phyloP scores from a whole-genome alignment of 2,113 vertebrate genomes.

The Bos taurus region DNA sequence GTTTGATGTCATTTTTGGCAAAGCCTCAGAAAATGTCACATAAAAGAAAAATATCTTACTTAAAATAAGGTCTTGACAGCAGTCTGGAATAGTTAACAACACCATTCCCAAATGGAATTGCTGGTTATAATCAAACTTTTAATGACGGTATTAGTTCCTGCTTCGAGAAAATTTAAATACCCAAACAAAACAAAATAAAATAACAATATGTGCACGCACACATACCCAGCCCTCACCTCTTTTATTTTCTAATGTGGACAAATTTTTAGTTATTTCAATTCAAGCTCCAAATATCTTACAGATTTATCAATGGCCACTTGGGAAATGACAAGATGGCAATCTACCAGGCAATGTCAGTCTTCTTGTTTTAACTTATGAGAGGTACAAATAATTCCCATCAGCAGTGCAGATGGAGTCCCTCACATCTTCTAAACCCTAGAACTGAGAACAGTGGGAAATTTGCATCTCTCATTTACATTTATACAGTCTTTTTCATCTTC shows the following conservation, averaged over 20 bases:
- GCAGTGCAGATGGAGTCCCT: not conserved
- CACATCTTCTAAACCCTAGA: not conserved
- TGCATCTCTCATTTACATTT: not conserved
- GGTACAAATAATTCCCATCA: not conserved
- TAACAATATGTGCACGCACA: not conserved
- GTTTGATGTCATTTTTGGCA: constrained; percentile 81
- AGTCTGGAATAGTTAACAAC: constrained; percentile 73
- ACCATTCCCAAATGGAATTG: constrained; percentile 69
- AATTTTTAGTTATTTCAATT: constrained; percentile 24
- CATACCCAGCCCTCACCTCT: not conserved
- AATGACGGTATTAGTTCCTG: constrained; percentile 27
- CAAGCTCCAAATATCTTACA: not conserved
- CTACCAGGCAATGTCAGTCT: not conserved
- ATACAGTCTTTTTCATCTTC: not conserved
- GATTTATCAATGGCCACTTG: not conserved
- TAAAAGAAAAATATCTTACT: constrained; percentile 78
- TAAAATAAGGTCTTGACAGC: constrained; percentile 78
- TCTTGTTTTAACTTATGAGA: not conserved
- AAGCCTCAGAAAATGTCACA: constrained; percentile 72
- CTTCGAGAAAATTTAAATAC: constrained; percentile 67
- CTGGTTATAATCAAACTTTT: constrained; percentile 71
- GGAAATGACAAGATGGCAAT: constrained; percentile 4
- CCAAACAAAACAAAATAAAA: constrained; percentile 49
- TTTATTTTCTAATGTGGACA: constrained; percentile 19
- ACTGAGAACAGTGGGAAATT: not conserved